Evolutionary conservation across 2,113 vertebrate species (phyloP).

Genomic region (Larimichthys crocea): DNA sequence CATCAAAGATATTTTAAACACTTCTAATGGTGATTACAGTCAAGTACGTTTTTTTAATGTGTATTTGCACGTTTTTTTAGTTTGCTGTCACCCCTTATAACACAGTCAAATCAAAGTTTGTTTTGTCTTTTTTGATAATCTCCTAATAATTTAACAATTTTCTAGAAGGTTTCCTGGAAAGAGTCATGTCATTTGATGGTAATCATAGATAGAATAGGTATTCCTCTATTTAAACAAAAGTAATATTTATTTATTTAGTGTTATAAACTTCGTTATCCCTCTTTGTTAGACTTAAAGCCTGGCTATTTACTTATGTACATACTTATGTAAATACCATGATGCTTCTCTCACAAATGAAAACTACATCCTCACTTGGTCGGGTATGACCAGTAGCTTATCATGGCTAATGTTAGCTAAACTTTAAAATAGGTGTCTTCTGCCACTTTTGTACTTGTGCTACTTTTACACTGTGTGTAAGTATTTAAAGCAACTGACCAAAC

Average conservation of each 20-base stretch:
- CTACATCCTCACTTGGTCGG: not conserved
- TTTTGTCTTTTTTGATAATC: slow-evolving; percentile 28
- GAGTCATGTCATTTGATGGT: not conserved
- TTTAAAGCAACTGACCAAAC: not conserved
- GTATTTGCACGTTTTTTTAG: not conserved
- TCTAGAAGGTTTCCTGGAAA: not conserved
- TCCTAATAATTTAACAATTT: not conserved
- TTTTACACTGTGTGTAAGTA: not conserved
- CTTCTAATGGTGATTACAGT: not conserved
- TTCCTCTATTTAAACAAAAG: not conserved
- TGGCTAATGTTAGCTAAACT: not conserved
- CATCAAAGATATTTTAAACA: slow-evolving; percentile 11
- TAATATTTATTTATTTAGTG: not conserved
- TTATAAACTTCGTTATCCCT: not conserved
- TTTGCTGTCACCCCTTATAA: not conserved
- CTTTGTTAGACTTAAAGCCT: not conserved
- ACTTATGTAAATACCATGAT: too few species aligned
- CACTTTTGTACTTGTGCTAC: too few species aligned
- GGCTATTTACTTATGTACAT: too few species aligned
- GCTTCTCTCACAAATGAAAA: too few species aligned
- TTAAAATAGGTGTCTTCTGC: not conserved
- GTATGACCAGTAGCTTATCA: not conserved
- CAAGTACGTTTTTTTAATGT: not conserved
- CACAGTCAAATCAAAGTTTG: not conserved
- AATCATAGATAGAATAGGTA: not conserved